Evolutionary conservation across 2,113 vertebrate genomes (phyloP).

Genomic region (Ptychochromis oligacanthus): DNA sequence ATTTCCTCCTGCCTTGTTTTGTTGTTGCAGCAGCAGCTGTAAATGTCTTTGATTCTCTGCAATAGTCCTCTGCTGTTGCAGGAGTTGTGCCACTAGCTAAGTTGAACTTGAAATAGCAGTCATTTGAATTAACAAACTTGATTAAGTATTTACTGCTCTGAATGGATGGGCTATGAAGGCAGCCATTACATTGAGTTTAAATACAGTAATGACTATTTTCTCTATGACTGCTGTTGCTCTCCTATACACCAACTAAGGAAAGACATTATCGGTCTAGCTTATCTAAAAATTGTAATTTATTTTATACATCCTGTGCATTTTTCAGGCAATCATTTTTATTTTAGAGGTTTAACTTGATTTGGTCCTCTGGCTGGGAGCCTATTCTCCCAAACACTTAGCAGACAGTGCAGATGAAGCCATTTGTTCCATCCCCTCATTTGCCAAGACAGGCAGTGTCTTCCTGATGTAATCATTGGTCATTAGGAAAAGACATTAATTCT

Average conservation of each 20-base stretch:
- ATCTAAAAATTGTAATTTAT: background rate
- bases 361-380: slow-evolving; percentile 33
- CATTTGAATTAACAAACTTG: background rate
- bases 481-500: slow-evolving; percentile 69
- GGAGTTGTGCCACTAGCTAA: background rate
- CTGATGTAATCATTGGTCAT: slow-evolving; percentile 75
- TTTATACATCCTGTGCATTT: background rate
- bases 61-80: background rate
- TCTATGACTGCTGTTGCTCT: background rate
- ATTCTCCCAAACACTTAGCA: slow-evolving; percentile 45
- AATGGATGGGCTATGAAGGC: background rate
- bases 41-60: background rate
- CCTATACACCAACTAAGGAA: background rate
- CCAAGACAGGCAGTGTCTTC: slow-evolving; percentile 63
- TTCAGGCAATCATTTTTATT: slow-evolving; percentile 23
- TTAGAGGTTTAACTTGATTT: slow-evolving; percentile 20
- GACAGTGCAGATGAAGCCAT: slow-evolving; percentile 50
- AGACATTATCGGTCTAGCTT: background rate
- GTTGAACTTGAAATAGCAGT: background rate
- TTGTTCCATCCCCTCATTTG: slow-evolving; percentile 64
- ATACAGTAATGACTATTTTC: background rate
- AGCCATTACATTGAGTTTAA: background rate
- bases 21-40: background rate
- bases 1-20: background rate
- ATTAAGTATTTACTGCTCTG: background rate